phyloP scores from a whole-genome alignment of 2,113 vertebrate genomes.

The Balaenoptera acutorostrata region DNA sequence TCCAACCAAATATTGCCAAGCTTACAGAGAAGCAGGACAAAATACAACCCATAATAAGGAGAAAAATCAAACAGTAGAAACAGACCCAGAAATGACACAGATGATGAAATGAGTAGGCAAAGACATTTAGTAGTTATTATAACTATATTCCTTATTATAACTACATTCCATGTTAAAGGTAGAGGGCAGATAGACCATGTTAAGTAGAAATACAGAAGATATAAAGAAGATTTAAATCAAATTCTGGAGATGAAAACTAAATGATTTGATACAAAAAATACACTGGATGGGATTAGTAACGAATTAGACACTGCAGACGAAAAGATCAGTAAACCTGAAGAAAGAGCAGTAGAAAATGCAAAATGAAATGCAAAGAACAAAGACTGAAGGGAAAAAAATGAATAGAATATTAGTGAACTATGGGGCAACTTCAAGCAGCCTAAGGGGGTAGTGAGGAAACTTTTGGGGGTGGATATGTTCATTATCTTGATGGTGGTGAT shows the following conservation, averaged over 20 bases:
- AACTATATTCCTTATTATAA: background rate
- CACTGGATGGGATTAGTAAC: background rate
- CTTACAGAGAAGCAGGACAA: background rate
- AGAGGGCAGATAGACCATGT: background rate
- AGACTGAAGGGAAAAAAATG: background rate
- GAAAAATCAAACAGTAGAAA: conserved; percentile 15
- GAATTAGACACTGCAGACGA: background rate
- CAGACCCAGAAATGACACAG: conserved; percentile 6
- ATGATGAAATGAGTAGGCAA: background rate
- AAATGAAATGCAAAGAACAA: background rate
- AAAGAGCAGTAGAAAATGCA: background rate
- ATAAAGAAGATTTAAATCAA: background rate
- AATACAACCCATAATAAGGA: background rate
- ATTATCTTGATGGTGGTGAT: background rate
- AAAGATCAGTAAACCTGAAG: background rate
- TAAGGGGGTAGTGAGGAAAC: background rate
- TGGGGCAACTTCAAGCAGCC: background rate
- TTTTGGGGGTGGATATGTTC: background rate
- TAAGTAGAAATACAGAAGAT: background rate
- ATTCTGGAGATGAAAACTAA: conserved; percentile 4
- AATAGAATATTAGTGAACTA: background rate
- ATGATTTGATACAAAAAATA: background rate
- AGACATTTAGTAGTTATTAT: background rate
- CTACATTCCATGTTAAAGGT: background rate
- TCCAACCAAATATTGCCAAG: background rate